These are phyloP conservation scores for Globodera ellingtonae DNA, from an alignment of 1,140 invertebrate genomes.

Conservation along the genomic window DNA sequence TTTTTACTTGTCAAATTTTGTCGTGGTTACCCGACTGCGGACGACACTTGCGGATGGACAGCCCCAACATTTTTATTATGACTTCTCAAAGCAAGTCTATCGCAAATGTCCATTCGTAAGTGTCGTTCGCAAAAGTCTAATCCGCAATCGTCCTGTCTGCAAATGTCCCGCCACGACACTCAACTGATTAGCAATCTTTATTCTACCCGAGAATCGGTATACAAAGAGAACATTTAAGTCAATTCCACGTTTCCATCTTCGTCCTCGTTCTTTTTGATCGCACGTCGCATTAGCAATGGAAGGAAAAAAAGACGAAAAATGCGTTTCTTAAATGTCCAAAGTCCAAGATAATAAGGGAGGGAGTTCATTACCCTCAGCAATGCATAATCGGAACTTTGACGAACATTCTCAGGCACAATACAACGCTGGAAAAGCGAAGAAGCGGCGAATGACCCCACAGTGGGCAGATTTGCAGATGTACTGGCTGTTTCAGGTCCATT, in stretches of 20 bases:
- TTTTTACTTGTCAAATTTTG: too few species aligned
- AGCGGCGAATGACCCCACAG: not conserved
- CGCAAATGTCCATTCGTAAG: too few species aligned
- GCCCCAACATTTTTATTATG: too few species aligned
- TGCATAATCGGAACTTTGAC: conserved; percentile 6
- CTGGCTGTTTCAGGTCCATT: not conserved
- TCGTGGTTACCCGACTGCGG: too few species aligned
- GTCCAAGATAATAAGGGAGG: not conserved
- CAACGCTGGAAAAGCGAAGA: not conserved
- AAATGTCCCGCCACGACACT: too few species aligned
- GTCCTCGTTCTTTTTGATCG: not conserved
- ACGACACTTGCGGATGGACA: too few species aligned
- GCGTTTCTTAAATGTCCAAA: conserved; percentile 3
- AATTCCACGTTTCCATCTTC: not conserved
- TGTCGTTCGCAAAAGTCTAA: too few species aligned
- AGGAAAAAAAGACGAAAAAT: conserved; percentile 28
- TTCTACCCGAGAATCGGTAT: too few species aligned
- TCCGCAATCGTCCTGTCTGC: too few species aligned
- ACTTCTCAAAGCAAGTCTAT: too few species aligned
- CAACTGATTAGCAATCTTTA: too few species aligned
- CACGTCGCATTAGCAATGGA: conserved; percentile 17
- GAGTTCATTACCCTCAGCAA: conserved; percentile 3
- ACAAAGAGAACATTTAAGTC: not conserved
- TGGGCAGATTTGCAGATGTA: not conserved
- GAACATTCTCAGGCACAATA: conserved; percentile 2